Conservation (phyloP, 2,113 vertebrate species). For the Eublepharis macularius region DNA sequence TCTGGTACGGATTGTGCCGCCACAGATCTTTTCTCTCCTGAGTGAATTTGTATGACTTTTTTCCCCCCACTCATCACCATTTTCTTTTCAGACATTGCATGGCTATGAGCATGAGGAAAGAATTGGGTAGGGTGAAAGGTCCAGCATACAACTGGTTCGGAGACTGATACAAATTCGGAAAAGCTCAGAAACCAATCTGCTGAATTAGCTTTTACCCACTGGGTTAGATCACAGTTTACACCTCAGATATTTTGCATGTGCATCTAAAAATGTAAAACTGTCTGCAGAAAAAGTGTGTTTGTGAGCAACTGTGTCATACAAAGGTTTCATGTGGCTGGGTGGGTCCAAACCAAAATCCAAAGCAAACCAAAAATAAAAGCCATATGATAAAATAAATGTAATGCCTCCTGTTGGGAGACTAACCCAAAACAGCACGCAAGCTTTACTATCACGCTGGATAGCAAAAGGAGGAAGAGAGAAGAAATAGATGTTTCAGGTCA, state of each 20-base stretch:
- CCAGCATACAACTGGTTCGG: not conserved
- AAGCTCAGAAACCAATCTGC: not conserved
- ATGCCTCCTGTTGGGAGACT: too few relatives aligned
- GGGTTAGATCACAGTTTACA: not conserved
- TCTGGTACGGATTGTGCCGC: not conserved
- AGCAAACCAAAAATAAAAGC: too few relatives aligned
- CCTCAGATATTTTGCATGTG: not conserved
- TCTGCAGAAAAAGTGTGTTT: not conserved
- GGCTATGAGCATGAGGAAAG: not conserved
- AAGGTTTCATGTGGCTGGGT: too few relatives aligned
- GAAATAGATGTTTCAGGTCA: too few relatives aligned
- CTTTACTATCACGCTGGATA: too few relatives aligned
- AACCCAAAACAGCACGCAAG: too few relatives aligned
- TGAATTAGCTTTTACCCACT: not conserved
- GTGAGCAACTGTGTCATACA: not conserved
- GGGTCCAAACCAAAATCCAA: too few relatives aligned
- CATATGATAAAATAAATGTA: too few relatives aligned
- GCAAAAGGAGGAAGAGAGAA: too few relatives aligned
- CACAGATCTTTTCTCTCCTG: not conserved
- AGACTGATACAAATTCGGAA: not conserved
- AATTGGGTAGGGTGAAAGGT: not conserved
- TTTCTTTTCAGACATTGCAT: not conserved
- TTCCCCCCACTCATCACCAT: too few relatives aligned
- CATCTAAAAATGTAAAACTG: not conserved
- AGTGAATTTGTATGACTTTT: slow-evolving; percentile 2